phyloP scores from a whole-genome alignment of 2,888 invertebrate genomes.

The Platerodrilus igneus region DNA sequence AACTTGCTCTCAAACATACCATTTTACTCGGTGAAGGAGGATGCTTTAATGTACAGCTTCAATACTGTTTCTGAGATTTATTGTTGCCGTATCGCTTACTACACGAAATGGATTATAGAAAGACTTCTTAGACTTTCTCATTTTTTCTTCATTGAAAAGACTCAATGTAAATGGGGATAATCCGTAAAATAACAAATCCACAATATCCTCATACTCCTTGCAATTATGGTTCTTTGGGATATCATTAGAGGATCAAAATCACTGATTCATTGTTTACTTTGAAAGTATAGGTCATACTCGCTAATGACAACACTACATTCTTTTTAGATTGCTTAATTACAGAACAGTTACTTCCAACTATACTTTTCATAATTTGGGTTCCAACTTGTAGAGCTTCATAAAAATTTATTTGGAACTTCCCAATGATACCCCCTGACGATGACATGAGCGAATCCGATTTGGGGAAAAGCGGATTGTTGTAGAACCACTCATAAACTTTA shows the following conservation, averaged over 20 bases:
- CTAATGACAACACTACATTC: conserved; percentile 20
- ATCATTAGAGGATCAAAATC: conserved; percentile 11
- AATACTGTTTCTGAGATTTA: too few relatives aligned
- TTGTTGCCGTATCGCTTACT: too few relatives aligned
- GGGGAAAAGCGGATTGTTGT: conserved; percentile 24
- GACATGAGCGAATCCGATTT: conserved; percentile 18
- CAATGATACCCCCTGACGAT: conserved; percentile 18
- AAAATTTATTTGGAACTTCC: conserved; percentile 18
- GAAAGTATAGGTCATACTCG: conserved; percentile 15
- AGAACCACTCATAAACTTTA: conserved; percentile 21
- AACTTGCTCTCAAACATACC: too few relatives aligned
- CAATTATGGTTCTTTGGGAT: too few relatives aligned
- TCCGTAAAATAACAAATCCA: too few relatives aligned
- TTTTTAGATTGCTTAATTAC: conserved; percentile 13
- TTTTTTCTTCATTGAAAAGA: too few relatives aligned
- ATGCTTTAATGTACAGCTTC: too few relatives aligned
- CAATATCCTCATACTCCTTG: too few relatives aligned
- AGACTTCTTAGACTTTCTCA: too few relatives aligned
- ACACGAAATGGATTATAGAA: too few relatives aligned
- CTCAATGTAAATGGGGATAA: too few relatives aligned
- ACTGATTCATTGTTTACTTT: conserved; percentile 22
- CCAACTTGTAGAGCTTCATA: conserved; percentile 21
- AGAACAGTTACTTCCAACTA: conserved; percentile 13
- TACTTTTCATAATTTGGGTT: conserved; percentile 14
- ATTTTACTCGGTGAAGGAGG: too few relatives aligned